Base-by-base conservation (phyloP, 2,113 vertebrate species). In the Pseudonaja textilis region DNA sequence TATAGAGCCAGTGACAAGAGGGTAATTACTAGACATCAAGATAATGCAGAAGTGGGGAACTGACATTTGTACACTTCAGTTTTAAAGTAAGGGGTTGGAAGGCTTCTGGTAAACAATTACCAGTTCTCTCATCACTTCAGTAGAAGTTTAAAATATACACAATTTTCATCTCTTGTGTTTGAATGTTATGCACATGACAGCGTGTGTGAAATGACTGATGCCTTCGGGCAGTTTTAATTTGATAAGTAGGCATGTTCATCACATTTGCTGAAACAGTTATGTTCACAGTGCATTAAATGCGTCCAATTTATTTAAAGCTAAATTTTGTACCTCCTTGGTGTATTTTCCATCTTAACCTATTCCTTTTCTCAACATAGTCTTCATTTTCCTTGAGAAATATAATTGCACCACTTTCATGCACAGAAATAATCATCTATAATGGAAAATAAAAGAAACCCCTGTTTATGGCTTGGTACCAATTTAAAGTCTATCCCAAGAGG, bases 21-120 rank as follows among this genome's bases (percentile, higher is more conserved):
- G 47, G 74, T 92, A 92, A 85, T 91, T 95, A 92, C 64, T 90
- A 94, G 74, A 90, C n/a, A 85, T 74, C 57, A 74, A 59, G 52
- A 93, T 88, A 94, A 90, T 69, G 59, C 85, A 87, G 96, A 94
- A 89, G 91, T 95, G 94, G 59, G 91, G 18, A 94, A 95, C 92
- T 94, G 87, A 95, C 95, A 88, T 89, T 94, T 91, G 9, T 93
- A 88, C 88, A 95, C 88, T 92, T 89, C 85, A 90, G 74, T 88
- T 54, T 89, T 93, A 94, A 93, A 96, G 59, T 22, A 97, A 94
- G 95, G 26, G 61, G 1, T 69, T 96, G 52, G 91, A 93, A 94
- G 91, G 85, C 29, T 95, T 90, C 57, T 45, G 85, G 42, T 93
- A 94, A 95, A 94, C 93, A 92, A 56, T 89, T 93, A 87, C 11